Evolutionary conservation across 2,888 invertebrate species (phyloP), one percentile per base, ranked within the genome.

Genomic region (Eupithecia centaureata): DNA sequence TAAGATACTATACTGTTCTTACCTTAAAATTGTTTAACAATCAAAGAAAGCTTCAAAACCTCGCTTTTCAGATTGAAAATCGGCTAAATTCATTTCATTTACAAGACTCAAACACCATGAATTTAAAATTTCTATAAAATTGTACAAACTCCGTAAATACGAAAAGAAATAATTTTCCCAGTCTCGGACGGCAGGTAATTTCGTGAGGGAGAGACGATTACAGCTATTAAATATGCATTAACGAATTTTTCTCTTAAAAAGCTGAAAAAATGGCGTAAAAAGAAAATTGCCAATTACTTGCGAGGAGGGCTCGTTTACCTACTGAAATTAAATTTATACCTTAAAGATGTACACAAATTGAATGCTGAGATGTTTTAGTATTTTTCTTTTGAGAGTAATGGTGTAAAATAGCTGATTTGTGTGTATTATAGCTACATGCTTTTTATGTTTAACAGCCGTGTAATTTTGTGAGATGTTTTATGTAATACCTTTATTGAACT

Each of bases 201-300:
- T 80, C 73, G 79, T 77, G 76, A 82, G 83, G 87, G 88, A 83
- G 88, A 85, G 88, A 83, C 90, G 91, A 92, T 92, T 92, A 92
- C 78, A 72, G 80, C 91, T 88, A 92, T 93, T 92, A 93, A 93
- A 92, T 93, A 92, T 93, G 91, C 92, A 93, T 90, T 93, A 93
- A 92, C 92, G 92, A 91, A 92, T 92, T 93, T 92, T 92, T 88
- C 91, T 91, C 82, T 83, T 92, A 90, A 92, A 90, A 92, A 91
- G 91, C 91, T 88, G 87, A 88, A 91, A 88, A 92, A 90, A 73
- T 85, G 91, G 89, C 89, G 91, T 90, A 91, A 93, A 88, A 86
- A 87, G 91, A 92, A 93, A 93, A 93, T 93, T 92, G 92, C 67
- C 92, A 92, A 93, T 93, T 93, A 92, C 83, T 65, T 63, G 70